A percentile compares a stretch with the other conserved stretches of the same genome.
These are phyloP conservation scores for Salminus brasiliensis DNA, from an alignment of 2,113 vertebrate genomes.

Conservation along the genomic window DNA sequence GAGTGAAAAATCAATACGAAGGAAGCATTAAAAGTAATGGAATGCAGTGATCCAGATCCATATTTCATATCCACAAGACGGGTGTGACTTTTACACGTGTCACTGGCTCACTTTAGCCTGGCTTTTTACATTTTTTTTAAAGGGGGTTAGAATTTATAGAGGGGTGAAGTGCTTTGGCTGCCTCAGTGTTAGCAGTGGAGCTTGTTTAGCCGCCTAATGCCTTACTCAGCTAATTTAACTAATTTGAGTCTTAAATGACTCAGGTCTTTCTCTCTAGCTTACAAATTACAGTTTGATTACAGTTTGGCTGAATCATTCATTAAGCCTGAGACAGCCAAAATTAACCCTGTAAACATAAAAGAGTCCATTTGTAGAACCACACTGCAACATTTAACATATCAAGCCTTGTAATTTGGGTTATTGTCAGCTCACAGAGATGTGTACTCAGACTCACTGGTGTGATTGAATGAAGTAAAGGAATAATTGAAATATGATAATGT, in stretches of 20 bases:
- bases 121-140: slow-evolving; percentile 27
- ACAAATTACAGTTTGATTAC: slow-evolving; percentile 8
- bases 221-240: slow-evolving; percentile 2
- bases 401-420: too few relatives aligned
- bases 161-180: slow-evolving; percentile 11
- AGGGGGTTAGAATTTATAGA: slow-evolving; percentile 7
- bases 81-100: slow-evolving; percentile 53
- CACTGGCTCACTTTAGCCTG: slow-evolving; percentile 37
- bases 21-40: slow-evolving; percentile 57
- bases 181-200: background rate
- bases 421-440: too few relatives aligned
- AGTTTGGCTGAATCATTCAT: slow-evolving; percentile 12
- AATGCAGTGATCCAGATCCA: slow-evolving; percentile 53
- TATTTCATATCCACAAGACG: slow-evolving; percentile 50
- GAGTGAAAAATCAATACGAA: slow-evolving; percentile 57
- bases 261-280: background rate
- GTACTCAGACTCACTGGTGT: too few relatives aligned
- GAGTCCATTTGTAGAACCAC: background rate
- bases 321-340: background rate
- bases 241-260: slow-evolving; percentile 9
- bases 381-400: too few relatives aligned
- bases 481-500: too few relatives aligned
- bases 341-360: background rate
- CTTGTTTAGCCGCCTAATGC: background rate
- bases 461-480: too few relatives aligned